Conservation (phyloP, 2,113 vertebrate genomes). For the Herpetotheres cachinnans region DNA sequence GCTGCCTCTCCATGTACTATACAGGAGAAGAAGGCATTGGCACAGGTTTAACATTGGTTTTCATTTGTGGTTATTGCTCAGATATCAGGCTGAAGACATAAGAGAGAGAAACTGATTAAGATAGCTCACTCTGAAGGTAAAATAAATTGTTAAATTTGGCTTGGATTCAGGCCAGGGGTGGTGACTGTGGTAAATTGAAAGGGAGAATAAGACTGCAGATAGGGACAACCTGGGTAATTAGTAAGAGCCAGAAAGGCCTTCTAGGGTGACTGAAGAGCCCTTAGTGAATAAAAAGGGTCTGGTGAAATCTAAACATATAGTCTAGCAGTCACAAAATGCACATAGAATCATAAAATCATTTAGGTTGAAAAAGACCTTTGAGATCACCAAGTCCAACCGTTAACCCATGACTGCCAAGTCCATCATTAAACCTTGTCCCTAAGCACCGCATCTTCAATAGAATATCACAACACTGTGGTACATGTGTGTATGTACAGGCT, state of each 20-base stretch:
- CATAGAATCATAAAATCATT: too few species aligned
- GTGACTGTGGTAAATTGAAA: not conserved
- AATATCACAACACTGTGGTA: not conserved
- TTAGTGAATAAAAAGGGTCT: not conserved
- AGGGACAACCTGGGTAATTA: not conserved
- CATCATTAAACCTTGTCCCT: too few species aligned
- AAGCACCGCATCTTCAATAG: not conserved
- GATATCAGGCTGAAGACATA: not conserved
- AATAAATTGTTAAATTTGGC: not conserved
- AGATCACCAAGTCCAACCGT: too few species aligned
- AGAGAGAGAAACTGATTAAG: not conserved
- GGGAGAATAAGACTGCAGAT: not conserved
- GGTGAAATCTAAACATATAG: not conserved
- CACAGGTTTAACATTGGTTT: not conserved
- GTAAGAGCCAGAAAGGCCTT: not conserved
- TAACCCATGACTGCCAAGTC: too few species aligned
- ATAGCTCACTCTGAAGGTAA: not conserved
- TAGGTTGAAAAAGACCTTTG: too few species aligned
- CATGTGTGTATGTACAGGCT: not conserved
- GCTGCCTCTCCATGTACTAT: not conserved
- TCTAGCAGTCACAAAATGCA: not conserved
- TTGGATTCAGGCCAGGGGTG: not conserved
- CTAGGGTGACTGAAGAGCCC: not conserved
- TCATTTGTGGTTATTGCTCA: not conserved
- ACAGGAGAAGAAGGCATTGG: not conserved